These are phyloP conservation scores for Oeneis ivallda DNA, from an alignment of 2,888 invertebrate genomes.

Conservation along the genomic window DNA sequence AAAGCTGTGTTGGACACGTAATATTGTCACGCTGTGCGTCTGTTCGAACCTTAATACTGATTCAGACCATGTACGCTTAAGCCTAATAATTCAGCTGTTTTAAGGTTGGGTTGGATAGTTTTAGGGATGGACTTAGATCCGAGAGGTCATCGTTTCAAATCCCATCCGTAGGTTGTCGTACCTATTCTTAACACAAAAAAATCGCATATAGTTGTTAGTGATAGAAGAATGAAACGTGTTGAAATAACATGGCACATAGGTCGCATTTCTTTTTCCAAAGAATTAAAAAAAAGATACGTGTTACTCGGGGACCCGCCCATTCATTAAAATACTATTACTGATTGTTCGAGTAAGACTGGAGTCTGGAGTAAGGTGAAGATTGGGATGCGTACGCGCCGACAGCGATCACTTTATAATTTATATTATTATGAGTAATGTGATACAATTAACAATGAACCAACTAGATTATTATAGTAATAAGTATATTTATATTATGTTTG, in stretches of 20 bases:
- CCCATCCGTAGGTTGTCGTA: neutral
- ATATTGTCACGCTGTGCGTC: too few species aligned
- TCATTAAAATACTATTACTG: constrained; percentile 59
- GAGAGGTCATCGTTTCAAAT: neutral
- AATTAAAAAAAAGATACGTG: constrained; percentile 45
- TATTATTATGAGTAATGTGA: constrained; percentile 26
- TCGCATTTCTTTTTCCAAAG: neutral
- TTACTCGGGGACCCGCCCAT: constrained; percentile 73
- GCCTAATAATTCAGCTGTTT: too few species aligned
- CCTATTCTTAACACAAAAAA: neutral
- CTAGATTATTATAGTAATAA: too few species aligned
- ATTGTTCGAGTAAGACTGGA: too few species aligned
- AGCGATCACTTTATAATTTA: constrained; percentile 5
- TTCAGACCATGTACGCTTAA: too few species aligned
- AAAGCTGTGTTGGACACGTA: too few species aligned
- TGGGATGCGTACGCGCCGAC: constrained; percentile 18
- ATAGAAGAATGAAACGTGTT: too few species aligned
- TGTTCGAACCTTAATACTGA: too few species aligned
- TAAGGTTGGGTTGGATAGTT: too few species aligned
- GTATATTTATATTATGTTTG: too few species aligned
- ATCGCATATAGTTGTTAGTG: neutral
- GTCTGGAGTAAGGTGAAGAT: neutral
- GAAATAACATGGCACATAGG: neutral
- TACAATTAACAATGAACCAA: too few species aligned
- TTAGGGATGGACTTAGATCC: neutral